phyloP scores from a whole-genome alignment of 2,888 invertebrate species.

The Pristionchus japonicus region DNA sequence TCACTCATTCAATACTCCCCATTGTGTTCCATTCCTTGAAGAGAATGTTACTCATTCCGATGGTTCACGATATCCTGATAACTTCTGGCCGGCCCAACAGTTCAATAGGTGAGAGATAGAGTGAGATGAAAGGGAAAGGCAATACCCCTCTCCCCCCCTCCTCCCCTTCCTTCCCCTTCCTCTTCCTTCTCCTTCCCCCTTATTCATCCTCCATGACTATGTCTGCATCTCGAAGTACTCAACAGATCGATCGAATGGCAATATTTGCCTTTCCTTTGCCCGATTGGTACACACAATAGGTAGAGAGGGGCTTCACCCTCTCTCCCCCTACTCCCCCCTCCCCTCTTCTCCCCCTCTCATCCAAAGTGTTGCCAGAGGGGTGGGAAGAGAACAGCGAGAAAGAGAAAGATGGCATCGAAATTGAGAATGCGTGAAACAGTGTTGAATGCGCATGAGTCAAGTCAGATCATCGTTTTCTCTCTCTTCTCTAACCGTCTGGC shows the following conservation, averaged over 20 bases:
- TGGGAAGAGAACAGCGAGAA: neutral
- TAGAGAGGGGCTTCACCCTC: conserved; percentile 1
- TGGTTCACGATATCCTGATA: conserved; percentile 56
- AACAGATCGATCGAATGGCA: conserved; percentile 19
- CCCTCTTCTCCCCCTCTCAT: neutral
- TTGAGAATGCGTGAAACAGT: too few species aligned
- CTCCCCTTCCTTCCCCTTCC: neutral
- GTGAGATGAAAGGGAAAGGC: conserved; percentile 25
- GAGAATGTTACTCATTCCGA: conserved; percentile 50
- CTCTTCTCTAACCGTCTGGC: neutral
- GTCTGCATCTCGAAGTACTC: neutral
- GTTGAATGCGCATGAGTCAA: too few species aligned
- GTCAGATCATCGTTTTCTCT: neutral
- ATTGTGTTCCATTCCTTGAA: conserved; percentile 50
- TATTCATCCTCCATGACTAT: neutral
- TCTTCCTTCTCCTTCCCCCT: conserved; percentile 29
- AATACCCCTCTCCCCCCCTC: neutral
- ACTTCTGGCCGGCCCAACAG: conserved; percentile 67
- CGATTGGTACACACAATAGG: conserved; percentile 38
- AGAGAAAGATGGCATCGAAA: neutral
- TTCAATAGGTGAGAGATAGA: conserved; percentile 58
- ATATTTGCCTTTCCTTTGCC: conserved; percentile 33
- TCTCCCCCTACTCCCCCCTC: neutral
- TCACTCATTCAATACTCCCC: conserved; percentile 50
- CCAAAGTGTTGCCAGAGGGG: neutral